These are phyloP conservation scores for Mustela nigripes DNA, from an alignment of 2,113 vertebrate species.

Conservation along the genomic window DNA sequence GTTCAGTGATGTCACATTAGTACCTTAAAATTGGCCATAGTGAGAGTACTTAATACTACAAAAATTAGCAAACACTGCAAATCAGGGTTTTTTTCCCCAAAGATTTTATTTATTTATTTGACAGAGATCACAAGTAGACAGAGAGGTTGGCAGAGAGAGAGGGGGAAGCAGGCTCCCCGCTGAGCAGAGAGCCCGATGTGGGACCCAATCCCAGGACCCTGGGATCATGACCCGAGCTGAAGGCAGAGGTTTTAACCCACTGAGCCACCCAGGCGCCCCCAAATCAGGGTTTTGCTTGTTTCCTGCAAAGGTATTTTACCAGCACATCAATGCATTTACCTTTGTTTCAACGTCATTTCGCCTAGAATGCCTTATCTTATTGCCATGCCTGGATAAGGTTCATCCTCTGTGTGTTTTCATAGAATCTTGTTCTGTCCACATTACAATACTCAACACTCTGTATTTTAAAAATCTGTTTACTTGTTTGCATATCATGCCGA, in stretches of 20 bases:
- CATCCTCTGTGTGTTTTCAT: not conserved
- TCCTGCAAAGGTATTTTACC: constrained; percentile 16
- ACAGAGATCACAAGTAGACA: no score
- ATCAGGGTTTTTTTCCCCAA: not conserved
- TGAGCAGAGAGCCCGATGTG: no score
- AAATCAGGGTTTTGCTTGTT: not conserved
- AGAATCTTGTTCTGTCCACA: not conserved
- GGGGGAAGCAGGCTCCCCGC: no score
- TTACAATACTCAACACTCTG: not conserved
- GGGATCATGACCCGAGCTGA: no score
- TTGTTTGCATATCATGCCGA: constrained; percentile 16
- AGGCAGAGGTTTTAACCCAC: no score
- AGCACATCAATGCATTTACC: not conserved
- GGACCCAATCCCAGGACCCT: no score
- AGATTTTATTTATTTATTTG: no score
- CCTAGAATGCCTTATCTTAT: not conserved
- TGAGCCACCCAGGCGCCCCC: no score
- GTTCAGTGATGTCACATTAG: not conserved
- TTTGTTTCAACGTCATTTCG: constrained; percentile 13
- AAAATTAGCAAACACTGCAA: constrained; percentile 24
- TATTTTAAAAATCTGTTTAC: constrained; percentile 11
- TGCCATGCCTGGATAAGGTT: not conserved
- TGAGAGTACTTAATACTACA: not conserved
- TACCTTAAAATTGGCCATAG: not conserved
- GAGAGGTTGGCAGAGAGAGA: no score